Evolutionary conservation across 2,888 invertebrate species (phyloP).

Genomic region (Cosmia trapezina): DNA sequence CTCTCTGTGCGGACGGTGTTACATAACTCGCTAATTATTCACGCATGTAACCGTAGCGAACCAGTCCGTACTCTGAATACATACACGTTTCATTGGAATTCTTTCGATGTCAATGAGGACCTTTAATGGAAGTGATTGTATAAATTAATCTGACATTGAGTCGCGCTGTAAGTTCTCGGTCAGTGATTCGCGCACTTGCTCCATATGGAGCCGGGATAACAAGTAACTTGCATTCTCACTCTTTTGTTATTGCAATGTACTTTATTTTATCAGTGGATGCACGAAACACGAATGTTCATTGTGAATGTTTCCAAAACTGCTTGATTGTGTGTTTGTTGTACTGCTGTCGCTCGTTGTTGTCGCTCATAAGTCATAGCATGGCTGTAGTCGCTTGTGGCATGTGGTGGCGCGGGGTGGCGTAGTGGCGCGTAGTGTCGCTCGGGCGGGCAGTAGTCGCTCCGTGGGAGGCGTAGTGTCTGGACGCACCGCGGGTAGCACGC

Average conservation of each 20-base stretch:
- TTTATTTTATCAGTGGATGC: conserved; percentile 4
- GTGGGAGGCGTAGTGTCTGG: neutral
- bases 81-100: conserved; percentile 34
- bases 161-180: conserved; percentile 40
- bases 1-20: neutral
- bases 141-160: conserved; percentile 55
- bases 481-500: neutral
- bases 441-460: conserved; percentile 15
- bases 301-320: neutral
- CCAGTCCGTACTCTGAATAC: conserved; percentile 12
- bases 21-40: conserved; percentile 3
- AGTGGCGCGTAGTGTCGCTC: conserved; percentile 20
- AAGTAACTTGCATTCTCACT: neutral
- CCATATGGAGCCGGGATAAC: neutral
- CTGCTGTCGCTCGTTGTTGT: conserved; percentile 10
- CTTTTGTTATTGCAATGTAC: neutral
- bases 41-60: neutral
- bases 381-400: conserved; percentile 33
- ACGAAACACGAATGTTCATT: neutral
- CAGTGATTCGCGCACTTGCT: conserved; percentile 33
- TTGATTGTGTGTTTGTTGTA: conserved; percentile 23
- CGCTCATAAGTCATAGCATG: conserved; percentile 27
- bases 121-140: conserved; percentile 42
- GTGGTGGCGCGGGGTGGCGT: conserved; percentile 6
- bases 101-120: conserved; percentile 32